Percentiles rank a stretch among this genome's conserved stretches.
Evolutionary conservation across 2,888 invertebrate genomes (phyloP).

Genomic region (Machimus atricapillus): DNA sequence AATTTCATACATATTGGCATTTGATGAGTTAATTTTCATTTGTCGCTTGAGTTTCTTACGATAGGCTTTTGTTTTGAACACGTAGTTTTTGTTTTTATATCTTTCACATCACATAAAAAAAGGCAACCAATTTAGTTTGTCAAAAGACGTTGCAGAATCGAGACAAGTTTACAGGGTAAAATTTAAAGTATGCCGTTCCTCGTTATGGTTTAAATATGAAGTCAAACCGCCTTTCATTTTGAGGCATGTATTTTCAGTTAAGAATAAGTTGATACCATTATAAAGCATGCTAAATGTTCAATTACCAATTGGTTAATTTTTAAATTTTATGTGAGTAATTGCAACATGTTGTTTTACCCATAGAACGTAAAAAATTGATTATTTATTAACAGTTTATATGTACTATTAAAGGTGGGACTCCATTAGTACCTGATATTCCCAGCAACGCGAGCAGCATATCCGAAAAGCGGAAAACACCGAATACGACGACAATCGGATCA

Average conservation of each 20-base stretch:
- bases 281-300: slow-evolving; percentile 29
- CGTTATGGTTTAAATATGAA: slow-evolving; percentile 12
- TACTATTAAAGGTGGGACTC: slow-evolving; percentile 64
- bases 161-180: background rate
- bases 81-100: background rate
- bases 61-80: background rate
- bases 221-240: slow-evolving; percentile 26
- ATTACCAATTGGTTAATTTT: background rate
- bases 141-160: background rate
- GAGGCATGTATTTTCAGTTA: slow-evolving; percentile 25
- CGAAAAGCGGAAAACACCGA: slow-evolving; percentile 23
- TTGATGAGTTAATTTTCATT: background rate
- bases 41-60: background rate
- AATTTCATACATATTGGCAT: background rate
- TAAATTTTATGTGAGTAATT: slow-evolving; percentile 12
- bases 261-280: background rate
- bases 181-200: background rate
- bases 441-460: slow-evolving; percentile 43
- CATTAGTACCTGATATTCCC: slow-evolving; percentile 60
- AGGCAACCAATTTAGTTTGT: background rate
- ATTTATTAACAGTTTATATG: slow-evolving; percentile 42
- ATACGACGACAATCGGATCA: slow-evolving; percentile 45
- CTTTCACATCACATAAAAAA: background rate
- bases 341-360: background rate
- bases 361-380: background rate